phyloP scores from a whole-genome alignment of 2,797 vertebrate genomes.

The Heliangelus exortis region DNA sequence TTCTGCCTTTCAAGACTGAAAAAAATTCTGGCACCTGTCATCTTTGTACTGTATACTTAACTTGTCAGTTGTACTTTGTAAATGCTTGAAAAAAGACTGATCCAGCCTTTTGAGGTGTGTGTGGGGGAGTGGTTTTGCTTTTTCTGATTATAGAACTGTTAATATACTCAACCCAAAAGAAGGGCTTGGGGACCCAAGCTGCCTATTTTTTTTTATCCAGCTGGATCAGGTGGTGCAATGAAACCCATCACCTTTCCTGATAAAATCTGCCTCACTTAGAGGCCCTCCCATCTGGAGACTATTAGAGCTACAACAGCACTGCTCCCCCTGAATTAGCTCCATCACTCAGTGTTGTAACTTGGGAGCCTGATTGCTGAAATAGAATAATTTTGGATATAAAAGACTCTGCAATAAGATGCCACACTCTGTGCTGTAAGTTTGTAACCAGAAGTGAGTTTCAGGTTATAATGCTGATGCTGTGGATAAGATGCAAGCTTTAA shows the following conservation, averaged over 20 bases:
- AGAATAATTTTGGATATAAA: conserved; percentile 52
- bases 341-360: conserved; percentile 57
- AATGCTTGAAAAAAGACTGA: neutral
- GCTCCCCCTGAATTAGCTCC: conserved; percentile 59
- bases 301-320: neutral
- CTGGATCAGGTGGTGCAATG: neutral
- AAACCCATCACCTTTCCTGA: neutral
- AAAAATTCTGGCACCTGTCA: neutral
- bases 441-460: neutral
- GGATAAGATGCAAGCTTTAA: neutral
- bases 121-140: neutral
- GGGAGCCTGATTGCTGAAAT: conserved; percentile 5
- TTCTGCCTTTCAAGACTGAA: neutral
- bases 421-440: neutral
- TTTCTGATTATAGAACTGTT: neutral
- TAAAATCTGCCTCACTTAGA: conserved; percentile 16
- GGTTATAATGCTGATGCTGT: neutral
- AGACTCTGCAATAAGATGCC: neutral
- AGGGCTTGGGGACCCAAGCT: neutral
- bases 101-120: rapidly evolving
- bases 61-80: neutral
- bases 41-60: neutral
- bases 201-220: neutral
- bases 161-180: neutral
- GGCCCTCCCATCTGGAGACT: neutral